Base-by-base conservation (phyloP, 1,140 invertebrate species). In the Pentalonia nigronervosa region DNA sequence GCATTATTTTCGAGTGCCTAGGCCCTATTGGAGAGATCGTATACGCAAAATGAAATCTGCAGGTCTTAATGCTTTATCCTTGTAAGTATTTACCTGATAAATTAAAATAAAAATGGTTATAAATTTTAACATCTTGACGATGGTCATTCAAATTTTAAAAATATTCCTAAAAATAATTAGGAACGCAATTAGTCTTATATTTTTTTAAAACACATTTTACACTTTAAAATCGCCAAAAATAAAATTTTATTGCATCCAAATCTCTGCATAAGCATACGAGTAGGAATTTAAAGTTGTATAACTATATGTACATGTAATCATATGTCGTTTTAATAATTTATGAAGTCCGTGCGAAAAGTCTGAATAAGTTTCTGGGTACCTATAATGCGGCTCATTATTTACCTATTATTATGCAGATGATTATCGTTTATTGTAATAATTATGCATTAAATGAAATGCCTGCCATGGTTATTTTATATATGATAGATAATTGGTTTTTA, bases 1-100 rank as follows among this genome's bases (percentile, higher is more conserved):
- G 94, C 98, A 99, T 95, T 99, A 99, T 95, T 99, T 98, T 95
- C 96, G 99, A 14, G 96, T 98, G 1, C 98, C 98, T 2, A 96
- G 96, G 56, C 95, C 96, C 60, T 97, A 98, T 94, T 99, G 99
- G 99, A 95, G 97, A 94, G 97, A 99, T 94, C 96, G 98, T 94
- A 95, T 99, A 83, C 95, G 96, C 76, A 98, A 98, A 95, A 96
- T 99, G 94, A 96, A 97, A 95, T 97, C 97, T n/a, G 97, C 97
- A 90, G 99, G 99, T 25, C 96, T 99, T 0, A 99, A 99, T 95
- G 96, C 98, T 1, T 96, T 99, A 17, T 97, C 98, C 94, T 98
- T 98, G 97, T 99, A 96, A 96, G 97, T 96, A 88, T 41, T 4
- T 41, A 41, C 25, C 25, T n/a, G 6, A 91, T 23, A 45, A 47